Evolutionary conservation across 2,888 invertebrate species (phyloP).

Genomic region (Macrosiphum euphorbiae): DNA sequence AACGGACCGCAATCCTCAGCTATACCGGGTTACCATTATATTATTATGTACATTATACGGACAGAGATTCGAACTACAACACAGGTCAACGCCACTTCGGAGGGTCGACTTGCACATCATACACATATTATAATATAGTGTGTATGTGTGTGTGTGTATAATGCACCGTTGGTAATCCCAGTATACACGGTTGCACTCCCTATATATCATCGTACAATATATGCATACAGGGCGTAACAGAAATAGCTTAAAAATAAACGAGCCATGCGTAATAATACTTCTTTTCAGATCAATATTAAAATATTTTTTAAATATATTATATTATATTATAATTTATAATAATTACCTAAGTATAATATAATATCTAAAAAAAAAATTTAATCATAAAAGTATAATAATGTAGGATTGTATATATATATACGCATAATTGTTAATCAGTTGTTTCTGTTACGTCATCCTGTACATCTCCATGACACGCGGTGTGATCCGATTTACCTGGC

Average conservation of each 20-base stretch:
- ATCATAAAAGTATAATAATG: too few relatives aligned
- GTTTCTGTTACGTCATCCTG: not conserved
- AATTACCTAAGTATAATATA: not conserved
- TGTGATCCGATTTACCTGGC: slow-evolving; percentile 9
- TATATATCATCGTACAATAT: not conserved
- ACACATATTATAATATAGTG: not conserved
- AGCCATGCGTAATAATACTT: not conserved
- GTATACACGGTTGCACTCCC: not conserved
- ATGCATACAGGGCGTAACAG: not conserved
- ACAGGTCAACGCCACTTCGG: not conserved
- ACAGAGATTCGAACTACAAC: not conserved
- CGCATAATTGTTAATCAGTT: not conserved
- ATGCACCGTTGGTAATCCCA: slow-evolving; percentile 3
- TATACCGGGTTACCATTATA: not conserved
- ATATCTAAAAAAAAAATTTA: not conserved
- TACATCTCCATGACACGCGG: not conserved
- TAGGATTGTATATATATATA: too few relatives aligned
- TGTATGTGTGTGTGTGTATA: not conserved
- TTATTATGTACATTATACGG: not conserved
- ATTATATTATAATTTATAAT: not conserved
- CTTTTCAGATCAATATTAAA: not conserved
- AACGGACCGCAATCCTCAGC: not conserved
- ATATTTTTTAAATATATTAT: not conserved
- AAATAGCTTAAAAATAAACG: not conserved
- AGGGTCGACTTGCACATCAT: not conserved